Percentiles rank a stretch among this genome's conserved stretches.
Evolutionary conservation across 2,113 vertebrate species (phyloP).

Genomic region (Epinephelus lanceolatus): DNA sequence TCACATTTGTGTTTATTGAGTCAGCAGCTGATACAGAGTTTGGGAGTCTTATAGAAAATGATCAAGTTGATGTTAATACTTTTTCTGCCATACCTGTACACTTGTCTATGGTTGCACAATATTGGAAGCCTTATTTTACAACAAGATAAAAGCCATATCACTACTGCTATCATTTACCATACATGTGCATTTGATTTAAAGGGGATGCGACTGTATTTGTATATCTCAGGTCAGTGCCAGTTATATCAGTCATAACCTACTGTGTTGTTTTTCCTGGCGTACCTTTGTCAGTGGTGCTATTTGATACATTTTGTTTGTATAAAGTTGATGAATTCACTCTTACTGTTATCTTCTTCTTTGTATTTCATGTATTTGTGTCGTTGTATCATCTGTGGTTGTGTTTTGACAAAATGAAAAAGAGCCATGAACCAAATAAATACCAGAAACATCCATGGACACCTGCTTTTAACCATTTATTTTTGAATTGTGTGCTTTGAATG

Average conservation of each 20-base stretch:
- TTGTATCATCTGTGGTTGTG: neutral
- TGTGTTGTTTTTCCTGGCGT: constrained; percentile 29
- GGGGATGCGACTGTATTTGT: constrained; percentile 36
- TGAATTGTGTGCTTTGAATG: constrained; percentile 26
- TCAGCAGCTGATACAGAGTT: constrained; percentile 17
- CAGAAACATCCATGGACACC: constrained; percentile 11
- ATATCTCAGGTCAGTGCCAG: constrained; percentile 58
- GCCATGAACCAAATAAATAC: constrained; percentile 37
- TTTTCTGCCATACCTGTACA: constrained; percentile 5
- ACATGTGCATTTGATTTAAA: constrained; percentile 13
- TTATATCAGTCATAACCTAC: constrained; percentile 27
- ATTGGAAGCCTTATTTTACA: neutral
- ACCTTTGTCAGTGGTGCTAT: constrained; percentile 57
- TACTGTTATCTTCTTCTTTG: constrained; percentile 18
- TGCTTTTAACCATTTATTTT: constrained; percentile 11
- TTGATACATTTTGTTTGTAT: constrained; percentile 29
- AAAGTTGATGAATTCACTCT: constrained; percentile 24
- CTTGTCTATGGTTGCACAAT: neutral
- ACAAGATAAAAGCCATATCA: constrained; percentile 7
- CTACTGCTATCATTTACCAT: constrained; percentile 7
- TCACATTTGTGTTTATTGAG: constrained; percentile 14
- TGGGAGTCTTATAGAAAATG: neutral
- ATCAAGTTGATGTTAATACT: constrained; percentile 11
- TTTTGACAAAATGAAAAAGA: neutral
- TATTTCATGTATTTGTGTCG: neutral